Percentiles rank a stretch among this genome's conserved stretches.
Conservation (phyloP, 2,113 vertebrate species). For the Pomatorhinus ruficollis region DNA sequence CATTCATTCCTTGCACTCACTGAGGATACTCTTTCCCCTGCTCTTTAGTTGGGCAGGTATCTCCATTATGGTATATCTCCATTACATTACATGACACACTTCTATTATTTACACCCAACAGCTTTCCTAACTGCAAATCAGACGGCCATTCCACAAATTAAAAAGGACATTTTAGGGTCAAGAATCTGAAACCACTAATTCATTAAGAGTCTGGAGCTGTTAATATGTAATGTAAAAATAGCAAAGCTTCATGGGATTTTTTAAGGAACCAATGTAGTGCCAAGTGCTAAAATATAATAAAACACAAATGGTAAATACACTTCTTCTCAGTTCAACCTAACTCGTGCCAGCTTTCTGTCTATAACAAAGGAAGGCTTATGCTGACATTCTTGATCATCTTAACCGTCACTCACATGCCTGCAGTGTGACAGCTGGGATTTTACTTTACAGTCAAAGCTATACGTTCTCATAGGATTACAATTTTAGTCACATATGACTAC, state of each 20-base stretch:
- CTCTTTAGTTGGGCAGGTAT: neutral
- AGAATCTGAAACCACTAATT: neutral
- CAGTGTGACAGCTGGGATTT: neutral
- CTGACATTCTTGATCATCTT: neutral
- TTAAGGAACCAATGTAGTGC: neutral
- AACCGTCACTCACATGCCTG: neutral
- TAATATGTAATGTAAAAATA: neutral
- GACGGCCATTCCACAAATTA: neutral
- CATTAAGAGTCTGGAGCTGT: neutral
- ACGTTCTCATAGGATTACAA: neutral
- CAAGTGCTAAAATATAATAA: neutral
- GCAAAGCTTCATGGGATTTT: neutral
- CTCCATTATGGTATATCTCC: neutral
- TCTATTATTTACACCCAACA: neutral
- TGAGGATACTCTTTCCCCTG: neutral
- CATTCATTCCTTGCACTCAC: neutral
- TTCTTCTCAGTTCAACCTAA: neutral
- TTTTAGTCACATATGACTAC: neutral
- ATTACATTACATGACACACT: neutral
- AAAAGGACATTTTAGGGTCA: neutral
- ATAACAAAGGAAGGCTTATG: neutral
- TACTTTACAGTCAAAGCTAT: neutral
- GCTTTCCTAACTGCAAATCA: neutral
- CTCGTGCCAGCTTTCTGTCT: neutral
- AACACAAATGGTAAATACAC: neutral